A percentile compares a stretch with the other conserved stretches of the same genome.
Conservation (phyloP, 2,797 vertebrate genomes). For the Echeneis naucrates region DNA sequence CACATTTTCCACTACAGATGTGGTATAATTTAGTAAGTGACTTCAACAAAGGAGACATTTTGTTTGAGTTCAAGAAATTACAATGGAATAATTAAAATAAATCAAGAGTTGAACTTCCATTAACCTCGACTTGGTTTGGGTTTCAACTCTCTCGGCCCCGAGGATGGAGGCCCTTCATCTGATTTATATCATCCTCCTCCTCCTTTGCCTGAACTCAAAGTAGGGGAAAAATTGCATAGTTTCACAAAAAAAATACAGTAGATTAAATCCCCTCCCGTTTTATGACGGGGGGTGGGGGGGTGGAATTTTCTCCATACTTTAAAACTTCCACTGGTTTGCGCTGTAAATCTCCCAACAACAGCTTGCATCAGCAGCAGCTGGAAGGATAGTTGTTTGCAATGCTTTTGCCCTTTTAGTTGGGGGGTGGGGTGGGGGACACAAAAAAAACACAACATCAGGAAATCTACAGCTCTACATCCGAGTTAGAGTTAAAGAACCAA, state of each 20-base stretch:
- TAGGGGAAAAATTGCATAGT: slow-evolving; percentile 63
- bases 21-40: slow-evolving; percentile 74
- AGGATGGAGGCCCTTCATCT: slow-evolving; percentile 72
- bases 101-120: slow-evolving; percentile 84
- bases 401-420: slow-evolving; percentile 28
- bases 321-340: slow-evolving; percentile 73
- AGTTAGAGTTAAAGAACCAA: too few relatives aligned
- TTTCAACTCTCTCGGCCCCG: slow-evolving; percentile 73
- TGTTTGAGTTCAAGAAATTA: slow-evolving; percentile 82
- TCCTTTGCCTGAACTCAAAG: slow-evolving; percentile 62
- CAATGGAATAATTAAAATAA: slow-evolving; percentile 86
- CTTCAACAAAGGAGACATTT: slow-evolving; percentile 82
- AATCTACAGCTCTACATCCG: neutral
- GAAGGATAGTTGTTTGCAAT: slow-evolving; percentile 27
- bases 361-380: slow-evolving; percentile 48
- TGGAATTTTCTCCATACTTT: slow-evolving; percentile 59
- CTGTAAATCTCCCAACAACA: slow-evolving; percentile 70
- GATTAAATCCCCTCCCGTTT: slow-evolving; percentile 62
- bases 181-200: slow-evolving; percentile 81
- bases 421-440: too few relatives aligned
- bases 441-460: neutral
- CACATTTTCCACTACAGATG: slow-evolving; percentile 75
- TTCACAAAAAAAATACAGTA: slow-evolving; percentile 60
- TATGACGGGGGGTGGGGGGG: slow-evolving; percentile 50
- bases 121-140: slow-evolving; percentile 81